These are phyloP conservation scores for Coptodon bakossiorum DNA, from an alignment of 2,113 vertebrate species.

Conservation along the genomic window DNA sequence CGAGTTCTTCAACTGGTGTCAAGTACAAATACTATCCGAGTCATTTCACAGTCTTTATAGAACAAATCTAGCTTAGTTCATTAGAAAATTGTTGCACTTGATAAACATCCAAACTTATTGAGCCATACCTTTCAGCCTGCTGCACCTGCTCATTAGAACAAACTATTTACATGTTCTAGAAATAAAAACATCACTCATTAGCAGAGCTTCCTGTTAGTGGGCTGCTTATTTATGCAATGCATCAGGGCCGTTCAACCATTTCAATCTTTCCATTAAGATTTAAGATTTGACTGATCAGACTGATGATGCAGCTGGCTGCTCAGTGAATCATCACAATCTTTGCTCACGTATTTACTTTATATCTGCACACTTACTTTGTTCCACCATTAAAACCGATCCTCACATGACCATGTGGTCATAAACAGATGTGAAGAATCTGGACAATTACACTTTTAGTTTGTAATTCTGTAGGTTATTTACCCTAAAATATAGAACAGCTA, in stretches of 20 bases:
- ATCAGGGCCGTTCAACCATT: background rate
- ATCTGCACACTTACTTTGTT: background rate
- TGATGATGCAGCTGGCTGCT: background rate
- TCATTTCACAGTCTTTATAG: background rate
- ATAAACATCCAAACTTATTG: background rate
- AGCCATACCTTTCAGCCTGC: background rate
- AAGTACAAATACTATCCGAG: background rate
- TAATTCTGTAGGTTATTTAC: background rate
- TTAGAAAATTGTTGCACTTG: background rate
- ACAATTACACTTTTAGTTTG: background rate
- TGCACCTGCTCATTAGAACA: background rate
- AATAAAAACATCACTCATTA: background rate
- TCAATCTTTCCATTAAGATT: background rate
- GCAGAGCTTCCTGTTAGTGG: background rate
- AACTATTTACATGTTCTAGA: background rate
- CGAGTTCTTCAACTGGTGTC: background rate
- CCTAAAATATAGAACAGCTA: background rate
- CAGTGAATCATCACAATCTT: background rate
- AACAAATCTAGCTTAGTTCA: background rate
- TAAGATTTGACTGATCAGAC: background rate
- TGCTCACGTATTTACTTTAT: background rate
- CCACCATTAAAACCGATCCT: background rate
- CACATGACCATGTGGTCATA: rapidly evolving
- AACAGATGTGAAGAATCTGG: background rate
- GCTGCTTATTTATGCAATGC: background rate